Evolutionary conservation across 2,797 vertebrate genomes (phyloP).

Genomic region (Staurois parvus): DNA sequence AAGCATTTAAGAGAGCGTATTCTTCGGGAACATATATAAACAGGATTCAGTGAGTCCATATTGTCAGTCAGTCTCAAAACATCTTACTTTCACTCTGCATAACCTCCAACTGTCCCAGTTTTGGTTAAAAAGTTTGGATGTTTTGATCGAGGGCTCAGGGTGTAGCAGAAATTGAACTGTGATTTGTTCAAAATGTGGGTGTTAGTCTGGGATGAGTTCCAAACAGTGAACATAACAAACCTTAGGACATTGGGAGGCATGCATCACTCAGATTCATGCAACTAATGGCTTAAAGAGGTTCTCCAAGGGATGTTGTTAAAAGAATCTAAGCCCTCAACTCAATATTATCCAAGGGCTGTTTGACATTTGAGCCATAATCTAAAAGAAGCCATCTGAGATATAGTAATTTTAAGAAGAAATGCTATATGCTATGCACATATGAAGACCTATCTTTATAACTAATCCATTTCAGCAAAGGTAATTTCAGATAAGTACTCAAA

Average conservation of each 20-base stretch:
- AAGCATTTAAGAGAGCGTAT: too few relatives aligned
- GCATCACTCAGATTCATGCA: neutral
- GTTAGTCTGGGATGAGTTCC: too few relatives aligned
- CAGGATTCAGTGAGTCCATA: too few relatives aligned
- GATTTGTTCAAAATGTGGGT: neutral
- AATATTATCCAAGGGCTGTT: too few relatives aligned
- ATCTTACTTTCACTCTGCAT: constrained; percentile 3
- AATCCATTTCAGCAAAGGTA: too few relatives aligned
- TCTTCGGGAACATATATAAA: too few relatives aligned
- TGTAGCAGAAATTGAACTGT: neutral
- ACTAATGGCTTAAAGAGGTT: neutral
- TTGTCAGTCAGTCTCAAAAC: constrained; percentile 24
- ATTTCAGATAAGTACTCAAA: neutral
- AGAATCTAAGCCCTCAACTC: neutral
- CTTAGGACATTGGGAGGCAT: neutral
- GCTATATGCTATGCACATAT: too few relatives aligned
- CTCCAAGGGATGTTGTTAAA: neutral
- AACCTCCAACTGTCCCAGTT: neutral
- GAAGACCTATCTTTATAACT: too few relatives aligned
- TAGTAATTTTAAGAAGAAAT: too few relatives aligned
- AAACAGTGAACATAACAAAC: too few relatives aligned
- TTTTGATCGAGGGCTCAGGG: neutral
- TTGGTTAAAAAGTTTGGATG: neutral
- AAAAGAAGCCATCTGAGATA: too few relatives aligned
- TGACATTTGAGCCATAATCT: too few relatives aligned